Conservation (phyloP, 2,797 vertebrate species). For the Florisuga fusca region DNA sequence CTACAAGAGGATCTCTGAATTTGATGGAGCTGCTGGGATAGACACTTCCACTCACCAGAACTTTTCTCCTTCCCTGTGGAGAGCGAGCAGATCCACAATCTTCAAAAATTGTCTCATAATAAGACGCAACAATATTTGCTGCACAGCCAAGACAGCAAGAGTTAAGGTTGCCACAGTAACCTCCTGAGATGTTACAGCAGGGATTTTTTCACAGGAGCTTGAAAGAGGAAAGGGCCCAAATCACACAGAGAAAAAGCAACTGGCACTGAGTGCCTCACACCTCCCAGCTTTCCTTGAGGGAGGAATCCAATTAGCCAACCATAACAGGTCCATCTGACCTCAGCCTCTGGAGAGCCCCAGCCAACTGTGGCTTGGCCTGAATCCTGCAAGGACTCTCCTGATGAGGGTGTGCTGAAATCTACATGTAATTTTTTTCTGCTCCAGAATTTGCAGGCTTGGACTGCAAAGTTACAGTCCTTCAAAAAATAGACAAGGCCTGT, state of each 20-base stretch:
- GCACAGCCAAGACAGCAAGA: neutral
- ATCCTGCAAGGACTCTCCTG: neutral
- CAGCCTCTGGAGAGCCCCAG: neutral
- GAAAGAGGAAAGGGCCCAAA: neutral
- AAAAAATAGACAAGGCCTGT: neutral
- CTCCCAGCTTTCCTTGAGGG: neutral
- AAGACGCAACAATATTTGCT: neutral
- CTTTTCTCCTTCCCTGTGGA: neutral
- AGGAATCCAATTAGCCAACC: neutral
- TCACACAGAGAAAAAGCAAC: neutral
- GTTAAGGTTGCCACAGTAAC: slow-evolving; percentile 13
- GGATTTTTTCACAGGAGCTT: slow-evolving; percentile 10
- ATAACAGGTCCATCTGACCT: neutral
- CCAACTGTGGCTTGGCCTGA: neutral
- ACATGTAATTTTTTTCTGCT: neutral
- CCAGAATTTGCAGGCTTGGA: neutral
- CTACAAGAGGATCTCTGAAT: neutral
- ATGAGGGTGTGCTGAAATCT: neutral
- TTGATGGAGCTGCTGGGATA: neutral
- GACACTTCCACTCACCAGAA: neutral
- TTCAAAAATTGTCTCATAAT: slow-evolving; percentile 1
- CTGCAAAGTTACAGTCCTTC: neutral
- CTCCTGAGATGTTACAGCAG: neutral
- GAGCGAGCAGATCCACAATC: neutral
- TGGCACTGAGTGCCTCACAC: neutral